These are phyloP conservation scores for Aphelinus atriplicis DNA, from an alignment of 1,140 invertebrate species.

Conservation along the genomic window DNA sequence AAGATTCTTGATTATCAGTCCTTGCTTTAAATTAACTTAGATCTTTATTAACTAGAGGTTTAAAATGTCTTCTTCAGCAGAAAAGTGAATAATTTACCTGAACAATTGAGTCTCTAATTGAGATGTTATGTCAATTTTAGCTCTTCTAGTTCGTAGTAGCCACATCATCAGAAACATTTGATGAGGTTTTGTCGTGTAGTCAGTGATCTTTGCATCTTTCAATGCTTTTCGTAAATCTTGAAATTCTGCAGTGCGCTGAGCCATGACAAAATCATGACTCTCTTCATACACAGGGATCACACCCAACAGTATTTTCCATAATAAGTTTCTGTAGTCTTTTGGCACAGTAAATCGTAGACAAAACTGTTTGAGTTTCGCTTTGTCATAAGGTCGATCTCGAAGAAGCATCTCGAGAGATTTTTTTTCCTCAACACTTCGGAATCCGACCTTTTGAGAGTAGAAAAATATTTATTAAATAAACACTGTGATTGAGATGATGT, in stretches of 20 bases:
- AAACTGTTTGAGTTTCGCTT: constrained; percentile 84
- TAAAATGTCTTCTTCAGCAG: too few species aligned
- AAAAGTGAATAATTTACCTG: constrained; percentile 45
- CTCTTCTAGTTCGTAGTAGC: constrained; percentile 74
- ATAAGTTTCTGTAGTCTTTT: constrained; percentile 78
- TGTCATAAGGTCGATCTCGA: constrained; percentile 86
- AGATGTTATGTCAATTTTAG: constrained; percentile 70
- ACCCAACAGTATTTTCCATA: constrained; percentile 87
- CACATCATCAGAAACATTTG: constrained; percentile 80
- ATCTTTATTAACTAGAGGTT: not conserved
- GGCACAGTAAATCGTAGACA: constrained; percentile 85
- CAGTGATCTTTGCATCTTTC: constrained; percentile 71
- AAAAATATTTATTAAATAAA: constrained; percentile 26
- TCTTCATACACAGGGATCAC: constrained; percentile 79
- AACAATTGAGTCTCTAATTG: constrained; percentile 63
- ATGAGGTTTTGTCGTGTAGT: constrained; percentile 68
- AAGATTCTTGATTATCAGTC: too few species aligned
- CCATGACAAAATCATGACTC: constrained; percentile 78
- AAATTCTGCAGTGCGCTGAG: constrained; percentile 78
- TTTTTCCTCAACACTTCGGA: constrained; percentile 90
- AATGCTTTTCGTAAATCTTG: constrained; percentile 79
- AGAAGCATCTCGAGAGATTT: constrained; percentile 91
- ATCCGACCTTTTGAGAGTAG: constrained; percentile 72
- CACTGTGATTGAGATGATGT: constrained; percentile 10
- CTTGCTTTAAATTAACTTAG: not conserved